phyloP scores from a whole-genome alignment of 2,888 invertebrate species.

The Iphiclides podalirius region DNA sequence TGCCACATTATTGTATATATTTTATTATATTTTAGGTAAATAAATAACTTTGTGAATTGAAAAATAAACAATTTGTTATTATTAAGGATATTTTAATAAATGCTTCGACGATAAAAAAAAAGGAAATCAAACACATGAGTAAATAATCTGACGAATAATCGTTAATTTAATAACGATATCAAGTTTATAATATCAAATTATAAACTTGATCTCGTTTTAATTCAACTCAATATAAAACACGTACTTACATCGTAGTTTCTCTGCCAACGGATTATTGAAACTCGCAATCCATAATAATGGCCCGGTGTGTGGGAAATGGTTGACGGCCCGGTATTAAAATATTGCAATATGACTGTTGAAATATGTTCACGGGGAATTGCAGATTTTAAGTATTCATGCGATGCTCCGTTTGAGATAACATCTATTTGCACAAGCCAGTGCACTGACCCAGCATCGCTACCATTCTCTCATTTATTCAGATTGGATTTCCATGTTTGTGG shows the following conservation, averaged over 20 bases:
- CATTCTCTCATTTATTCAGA: constrained; percentile 32
- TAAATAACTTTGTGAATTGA: no score
- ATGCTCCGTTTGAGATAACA: constrained; percentile 30
- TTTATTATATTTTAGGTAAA: no score
- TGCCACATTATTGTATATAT: no score
- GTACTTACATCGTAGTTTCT: constrained; percentile 39
- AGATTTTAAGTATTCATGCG: constrained; percentile 23
- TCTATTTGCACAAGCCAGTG: constrained; percentile 25
- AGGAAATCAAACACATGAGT: no score
- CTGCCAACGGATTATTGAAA: constrained; percentile 38
- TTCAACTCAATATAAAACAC: constrained; percentile 5
- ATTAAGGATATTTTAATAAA: no score
- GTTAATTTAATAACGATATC: no score
- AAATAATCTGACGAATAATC: no score
- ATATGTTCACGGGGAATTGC: constrained; percentile 35
- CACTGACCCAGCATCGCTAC: constrained; percentile 37
- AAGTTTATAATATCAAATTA: no score
- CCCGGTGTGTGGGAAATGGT: constrained; percentile 51
- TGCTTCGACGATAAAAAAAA: no score
- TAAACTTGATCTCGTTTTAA: not conserved
- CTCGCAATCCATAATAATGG: constrained; percentile 50
- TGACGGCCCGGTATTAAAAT: constrained; percentile 42
- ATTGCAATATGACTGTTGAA: constrained; percentile 50
- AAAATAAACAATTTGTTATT: no score
- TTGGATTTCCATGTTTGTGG: constrained; percentile 50